phyloP scores from a whole-genome alignment of 2,888 invertebrate genomes.

The Caenorhabditis afra region DNA sequence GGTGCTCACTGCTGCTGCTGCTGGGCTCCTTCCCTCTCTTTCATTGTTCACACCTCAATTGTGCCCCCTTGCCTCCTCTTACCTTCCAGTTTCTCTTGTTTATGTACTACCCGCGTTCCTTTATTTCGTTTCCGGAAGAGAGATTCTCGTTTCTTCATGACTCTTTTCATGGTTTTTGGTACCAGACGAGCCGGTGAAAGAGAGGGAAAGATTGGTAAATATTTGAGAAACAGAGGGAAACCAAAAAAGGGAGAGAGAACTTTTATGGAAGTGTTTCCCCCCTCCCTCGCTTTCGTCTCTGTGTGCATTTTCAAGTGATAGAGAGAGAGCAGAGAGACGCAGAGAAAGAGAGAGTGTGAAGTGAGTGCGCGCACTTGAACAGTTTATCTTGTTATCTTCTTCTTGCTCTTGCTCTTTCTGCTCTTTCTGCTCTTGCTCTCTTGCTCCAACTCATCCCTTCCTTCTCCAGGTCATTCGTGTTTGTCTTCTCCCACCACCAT shows the following conservation, averaged over 20 bases:
- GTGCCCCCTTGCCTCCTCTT: background rate
- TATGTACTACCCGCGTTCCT: constrained; percentile 23
- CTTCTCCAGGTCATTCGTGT: background rate
- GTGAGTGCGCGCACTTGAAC: constrained; percentile 44
- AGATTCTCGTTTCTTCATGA: constrained; percentile 5
- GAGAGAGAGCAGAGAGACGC: constrained; percentile 11
- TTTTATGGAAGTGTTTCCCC: constrained; percentile 43
- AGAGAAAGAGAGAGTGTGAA: constrained; percentile 32
- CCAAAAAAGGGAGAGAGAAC: constrained; percentile 19
- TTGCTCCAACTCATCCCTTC: background rate
- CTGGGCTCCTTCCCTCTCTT: constrained; percentile 9
- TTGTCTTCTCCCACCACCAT: no score
- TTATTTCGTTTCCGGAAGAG: constrained; percentile 43
- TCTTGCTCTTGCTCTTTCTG: constrained; percentile 28
- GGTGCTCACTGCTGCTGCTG: no score
- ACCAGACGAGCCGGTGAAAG: no score
- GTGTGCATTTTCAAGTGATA: constrained; percentile 1
- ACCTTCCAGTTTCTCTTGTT: constrained; percentile 14
- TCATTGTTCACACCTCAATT: constrained; percentile 48
- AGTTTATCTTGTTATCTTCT: constrained; percentile 52
- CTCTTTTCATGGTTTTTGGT: constrained; percentile 23
- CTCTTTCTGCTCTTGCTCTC: constrained; percentile 22
- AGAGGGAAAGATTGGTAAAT: constrained; percentile 44
- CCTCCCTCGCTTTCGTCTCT: background rate
- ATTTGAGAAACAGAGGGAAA: constrained; percentile 28